A percentile compares a stretch with the other conserved stretches of the same genome.
Evolutionary conservation across 2,113 vertebrate species (phyloP).

Genomic region (Gymnarchus niloticus): DNA sequence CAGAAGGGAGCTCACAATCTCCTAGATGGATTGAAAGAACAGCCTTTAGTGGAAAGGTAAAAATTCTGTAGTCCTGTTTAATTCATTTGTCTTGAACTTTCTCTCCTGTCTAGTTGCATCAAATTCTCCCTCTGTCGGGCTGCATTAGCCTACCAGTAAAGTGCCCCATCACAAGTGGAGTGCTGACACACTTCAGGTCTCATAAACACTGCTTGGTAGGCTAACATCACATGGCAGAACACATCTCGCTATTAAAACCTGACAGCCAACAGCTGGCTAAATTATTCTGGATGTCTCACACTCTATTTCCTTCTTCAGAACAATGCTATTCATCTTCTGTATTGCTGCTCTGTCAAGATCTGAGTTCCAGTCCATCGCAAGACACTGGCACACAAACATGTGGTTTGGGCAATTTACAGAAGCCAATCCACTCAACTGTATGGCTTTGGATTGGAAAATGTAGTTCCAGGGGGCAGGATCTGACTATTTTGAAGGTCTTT

Average conservation of each 20-base stretch:
- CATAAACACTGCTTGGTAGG: not conserved
- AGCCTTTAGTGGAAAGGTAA: no score
- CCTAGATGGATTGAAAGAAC: not conserved
- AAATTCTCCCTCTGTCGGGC: no score
- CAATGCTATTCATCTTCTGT: not conserved
- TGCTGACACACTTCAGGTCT: not conserved
- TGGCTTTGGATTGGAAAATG: no score
- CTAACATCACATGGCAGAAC: not conserved
- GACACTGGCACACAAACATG: no score
- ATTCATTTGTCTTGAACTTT: not conserved
- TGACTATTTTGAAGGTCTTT: no score
- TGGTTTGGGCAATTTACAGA: no score
- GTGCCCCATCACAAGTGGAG: not conserved
- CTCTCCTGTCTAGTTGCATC: not conserved
- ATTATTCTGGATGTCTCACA: not conserved
- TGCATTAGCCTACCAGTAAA: not conserved
- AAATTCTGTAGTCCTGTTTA: not conserved
- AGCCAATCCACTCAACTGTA: no score
- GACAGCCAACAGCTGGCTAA: not conserved
- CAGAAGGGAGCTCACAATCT: not conserved
- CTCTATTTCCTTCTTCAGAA: not conserved
- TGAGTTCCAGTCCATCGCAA: no score
- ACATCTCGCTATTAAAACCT: not conserved
- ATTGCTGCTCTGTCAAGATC: not conserved
- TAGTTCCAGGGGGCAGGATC: no score